phyloP scores from a whole-genome alignment of 2,888 invertebrate species.

The Himalopsyche japonica region DNA sequence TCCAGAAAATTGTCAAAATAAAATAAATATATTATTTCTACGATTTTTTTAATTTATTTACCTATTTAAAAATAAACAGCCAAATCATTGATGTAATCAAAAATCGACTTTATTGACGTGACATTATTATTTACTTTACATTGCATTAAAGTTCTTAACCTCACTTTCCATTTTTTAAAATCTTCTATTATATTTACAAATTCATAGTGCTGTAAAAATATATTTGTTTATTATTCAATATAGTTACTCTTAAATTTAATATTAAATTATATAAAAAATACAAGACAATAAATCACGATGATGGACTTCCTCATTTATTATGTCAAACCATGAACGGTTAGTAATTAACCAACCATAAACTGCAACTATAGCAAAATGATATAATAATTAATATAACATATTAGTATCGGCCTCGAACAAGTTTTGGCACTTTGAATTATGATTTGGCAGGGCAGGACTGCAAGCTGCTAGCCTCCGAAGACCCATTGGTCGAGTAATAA shows the following conservation, averaged over 20 bases:
- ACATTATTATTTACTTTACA: too few relatives aligned
- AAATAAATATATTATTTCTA: too few relatives aligned
- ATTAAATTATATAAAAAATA: background rate
- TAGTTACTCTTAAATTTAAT: background rate
- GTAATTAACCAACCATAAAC: background rate
- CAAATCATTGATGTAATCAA: too few relatives aligned
- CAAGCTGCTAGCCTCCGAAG: background rate
- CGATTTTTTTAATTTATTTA: too few relatives aligned
- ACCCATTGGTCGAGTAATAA: background rate
- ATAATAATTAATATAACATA: background rate
- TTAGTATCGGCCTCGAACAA: background rate
- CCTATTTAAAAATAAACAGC: too few relatives aligned
- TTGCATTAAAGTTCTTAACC: too few relatives aligned
- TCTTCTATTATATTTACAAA: too few relatives aligned
- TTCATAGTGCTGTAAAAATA: background rate
- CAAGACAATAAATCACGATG: background rate
- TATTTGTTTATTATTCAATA: too few relatives aligned
- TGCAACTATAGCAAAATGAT: background rate
- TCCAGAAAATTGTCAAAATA: too few relatives aligned
- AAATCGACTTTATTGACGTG: too few relatives aligned
- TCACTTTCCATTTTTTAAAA: too few relatives aligned
- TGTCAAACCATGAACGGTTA: background rate
- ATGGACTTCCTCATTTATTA: background rate
- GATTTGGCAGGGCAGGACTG: background rate
- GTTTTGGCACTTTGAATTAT: slow-evolving; percentile 3